These are phyloP conservation scores for Eueremaeus valkanovi DNA, from an alignment of 2,888 invertebrate species.

Conservation along the genomic window DNA sequence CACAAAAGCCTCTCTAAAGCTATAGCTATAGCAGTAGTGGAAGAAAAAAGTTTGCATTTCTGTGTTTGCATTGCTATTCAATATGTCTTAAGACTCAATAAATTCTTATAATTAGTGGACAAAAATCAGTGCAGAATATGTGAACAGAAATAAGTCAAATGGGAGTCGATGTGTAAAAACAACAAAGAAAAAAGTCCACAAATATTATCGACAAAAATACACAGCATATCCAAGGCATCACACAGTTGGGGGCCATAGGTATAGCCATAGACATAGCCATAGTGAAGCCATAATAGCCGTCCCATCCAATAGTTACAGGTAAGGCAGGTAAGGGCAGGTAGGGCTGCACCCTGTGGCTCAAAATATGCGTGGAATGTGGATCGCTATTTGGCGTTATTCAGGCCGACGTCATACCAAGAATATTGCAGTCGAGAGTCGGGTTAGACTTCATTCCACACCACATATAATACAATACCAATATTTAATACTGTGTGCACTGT, in stretches of 20 bases:
- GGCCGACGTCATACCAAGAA: constrained; percentile 21
- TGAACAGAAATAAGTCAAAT: background rate
- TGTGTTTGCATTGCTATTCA: background rate
- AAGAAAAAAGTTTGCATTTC: background rate
- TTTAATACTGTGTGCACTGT: too few relatives aligned
- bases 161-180: background rate
- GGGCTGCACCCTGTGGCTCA: constrained; percentile 34
- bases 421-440: background rate
- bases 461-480: background rate
- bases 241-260: constrained; percentile 24
- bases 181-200: background rate
- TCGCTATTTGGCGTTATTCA: constrained; percentile 26
- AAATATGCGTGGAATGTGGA: constrained; percentile 34
- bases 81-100: background rate
- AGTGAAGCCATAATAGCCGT: background rate
- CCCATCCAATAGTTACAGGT: background rate
- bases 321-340: constrained; percentile 20
- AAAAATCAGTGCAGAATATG: background rate
- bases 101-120: background rate
- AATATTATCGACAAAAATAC: background rate
- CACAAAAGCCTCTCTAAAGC: background rate
- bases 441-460: constrained; percentile 19
- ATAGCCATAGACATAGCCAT: background rate
- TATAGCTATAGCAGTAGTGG: too few relatives aligned
- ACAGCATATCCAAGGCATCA: background rate